phyloP scores from a whole-genome alignment of 2,888 invertebrate genomes.

The Pachycephus smyrnensis region DNA sequence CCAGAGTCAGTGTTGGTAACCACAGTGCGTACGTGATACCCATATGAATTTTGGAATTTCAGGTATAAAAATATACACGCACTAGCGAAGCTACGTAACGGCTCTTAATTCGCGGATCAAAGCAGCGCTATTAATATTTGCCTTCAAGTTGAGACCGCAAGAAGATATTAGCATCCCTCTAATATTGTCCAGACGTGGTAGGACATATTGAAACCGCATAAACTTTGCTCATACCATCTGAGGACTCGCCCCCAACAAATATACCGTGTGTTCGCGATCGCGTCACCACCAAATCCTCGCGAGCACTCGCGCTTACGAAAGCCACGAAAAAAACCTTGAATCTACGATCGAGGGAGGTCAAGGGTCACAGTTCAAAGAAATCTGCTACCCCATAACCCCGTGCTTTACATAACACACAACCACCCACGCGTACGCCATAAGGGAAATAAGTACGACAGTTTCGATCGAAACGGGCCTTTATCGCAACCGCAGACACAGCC shows the following conservation, averaged over 20 bases:
- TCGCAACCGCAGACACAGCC: constrained; percentile 45
- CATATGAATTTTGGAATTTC: constrained; percentile 14
- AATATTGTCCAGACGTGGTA: constrained; percentile 61
- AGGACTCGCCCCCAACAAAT: constrained; percentile 35
- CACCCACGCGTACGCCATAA: too few species aligned
- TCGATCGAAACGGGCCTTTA: constrained; percentile 27
- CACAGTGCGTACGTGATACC: neutral
- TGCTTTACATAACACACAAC: too few species aligned
- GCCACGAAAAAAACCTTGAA: too few species aligned
- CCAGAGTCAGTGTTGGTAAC: neutral
- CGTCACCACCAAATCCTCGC: neutral
- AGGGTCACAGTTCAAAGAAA: too few species aligned
- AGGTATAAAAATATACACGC: neutral
- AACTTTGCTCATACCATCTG: constrained; percentile 62
- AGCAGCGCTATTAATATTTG: constrained; percentile 47
- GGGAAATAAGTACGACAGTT: too few species aligned
- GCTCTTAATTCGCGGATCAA: constrained; percentile 43
- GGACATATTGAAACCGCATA: constrained; percentile 65
- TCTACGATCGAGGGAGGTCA: too few species aligned
- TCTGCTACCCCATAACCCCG: too few species aligned
- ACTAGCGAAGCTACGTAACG: constrained; percentile 12
- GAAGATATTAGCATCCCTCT: constrained; percentile 64
- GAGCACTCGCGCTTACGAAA: neutral
- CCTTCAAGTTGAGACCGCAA: constrained; percentile 53
- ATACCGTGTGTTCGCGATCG: constrained; percentile 40